Conservation (phyloP, 2,113 vertebrate genomes). For the Uropsilus gracilis region DNA sequence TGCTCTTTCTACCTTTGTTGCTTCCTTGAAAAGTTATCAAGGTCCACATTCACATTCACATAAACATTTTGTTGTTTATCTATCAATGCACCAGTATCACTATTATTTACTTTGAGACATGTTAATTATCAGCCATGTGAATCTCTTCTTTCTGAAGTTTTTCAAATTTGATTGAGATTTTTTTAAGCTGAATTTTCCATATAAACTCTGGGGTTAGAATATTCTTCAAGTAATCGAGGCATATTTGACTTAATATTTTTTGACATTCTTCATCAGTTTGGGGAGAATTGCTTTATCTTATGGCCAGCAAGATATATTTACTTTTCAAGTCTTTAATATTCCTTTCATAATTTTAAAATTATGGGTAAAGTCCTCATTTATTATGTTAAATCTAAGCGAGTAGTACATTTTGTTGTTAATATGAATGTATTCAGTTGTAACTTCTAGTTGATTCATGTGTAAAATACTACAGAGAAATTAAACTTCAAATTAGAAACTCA, state of each 20-base stretch:
- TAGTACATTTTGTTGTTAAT: not conserved
- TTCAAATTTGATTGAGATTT: not conserved
- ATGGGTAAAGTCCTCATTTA: not conserved
- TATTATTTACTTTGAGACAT: not conserved
- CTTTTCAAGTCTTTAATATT: slow-evolving; percentile 4
- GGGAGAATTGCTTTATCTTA: not conserved
- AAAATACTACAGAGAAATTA: not conserved
- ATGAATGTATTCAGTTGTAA: not conserved
- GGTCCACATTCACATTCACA: too few relatives aligned
- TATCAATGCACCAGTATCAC: not conserved
- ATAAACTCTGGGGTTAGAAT: not conserved
- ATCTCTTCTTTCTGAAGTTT: not conserved
- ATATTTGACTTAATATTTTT: not conserved
- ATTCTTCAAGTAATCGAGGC: not conserved
- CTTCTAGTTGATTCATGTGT: not conserved
- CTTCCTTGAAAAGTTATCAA: not conserved
- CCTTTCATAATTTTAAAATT: not conserved
- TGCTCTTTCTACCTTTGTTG: not conserved
- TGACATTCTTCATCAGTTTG: not conserved
- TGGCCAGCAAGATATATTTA: not conserved
- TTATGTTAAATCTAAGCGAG: not conserved
- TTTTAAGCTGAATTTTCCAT: not conserved
- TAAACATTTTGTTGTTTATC: too few relatives aligned
- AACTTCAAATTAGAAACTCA: not conserved
- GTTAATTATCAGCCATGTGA: not conserved